Conservation (phyloP, 2,797 vertebrate genomes). For the Anas bahamensis region DNA sequence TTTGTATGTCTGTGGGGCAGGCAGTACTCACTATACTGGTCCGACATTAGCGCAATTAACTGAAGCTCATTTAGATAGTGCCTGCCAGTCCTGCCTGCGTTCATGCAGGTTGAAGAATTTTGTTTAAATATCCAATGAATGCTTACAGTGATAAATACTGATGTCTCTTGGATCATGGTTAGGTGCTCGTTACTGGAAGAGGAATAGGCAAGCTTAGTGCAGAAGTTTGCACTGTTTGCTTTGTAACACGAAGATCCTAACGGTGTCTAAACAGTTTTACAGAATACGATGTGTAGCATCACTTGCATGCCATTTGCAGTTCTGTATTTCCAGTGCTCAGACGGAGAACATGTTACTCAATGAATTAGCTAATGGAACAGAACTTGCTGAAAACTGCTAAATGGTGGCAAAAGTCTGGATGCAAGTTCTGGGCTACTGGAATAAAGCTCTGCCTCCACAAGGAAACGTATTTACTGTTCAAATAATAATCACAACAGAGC, state of each 20-base stretch:
- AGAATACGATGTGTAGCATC: too few relatives aligned
- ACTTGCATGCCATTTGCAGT: background rate
- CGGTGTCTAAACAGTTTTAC: background rate
- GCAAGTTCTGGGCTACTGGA: background rate
- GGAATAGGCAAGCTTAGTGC: background rate
- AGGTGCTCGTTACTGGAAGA: background rate
- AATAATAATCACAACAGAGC: background rate
- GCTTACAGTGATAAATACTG: background rate
- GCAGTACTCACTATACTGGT: background rate
- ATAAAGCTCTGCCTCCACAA: background rate
- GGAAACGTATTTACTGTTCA: background rate
- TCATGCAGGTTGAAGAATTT: background rate
- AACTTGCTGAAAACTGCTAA: background rate
- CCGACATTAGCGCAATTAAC: background rate
- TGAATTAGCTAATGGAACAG: background rate
- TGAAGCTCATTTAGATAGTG: background rate
- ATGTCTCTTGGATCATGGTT: background rate
- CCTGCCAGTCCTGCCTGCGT: background rate
- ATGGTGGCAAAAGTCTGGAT: background rate
- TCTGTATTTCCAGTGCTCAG: background rate
- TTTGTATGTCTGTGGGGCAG: background rate
- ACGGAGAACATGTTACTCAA: background rate
- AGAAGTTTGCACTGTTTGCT: background rate
- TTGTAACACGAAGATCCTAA: background rate
- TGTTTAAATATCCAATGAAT: background rate